phyloP scores from a whole-genome alignment of 2,113 vertebrate genomes.

The Piprites chloris region DNA sequence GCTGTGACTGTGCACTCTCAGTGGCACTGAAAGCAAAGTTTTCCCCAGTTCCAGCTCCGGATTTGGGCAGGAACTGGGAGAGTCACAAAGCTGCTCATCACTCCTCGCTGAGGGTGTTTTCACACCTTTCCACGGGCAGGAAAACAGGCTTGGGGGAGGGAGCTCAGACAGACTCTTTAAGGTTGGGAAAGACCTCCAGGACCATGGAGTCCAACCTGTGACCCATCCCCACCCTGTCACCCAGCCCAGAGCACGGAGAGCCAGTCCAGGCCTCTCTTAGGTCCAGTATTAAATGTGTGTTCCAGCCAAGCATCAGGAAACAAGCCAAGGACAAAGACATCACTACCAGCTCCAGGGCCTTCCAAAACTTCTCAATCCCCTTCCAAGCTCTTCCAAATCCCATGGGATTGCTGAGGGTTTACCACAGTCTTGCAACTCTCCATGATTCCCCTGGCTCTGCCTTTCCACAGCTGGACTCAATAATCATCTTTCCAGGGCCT shows the following conservation, averaged over 20 bases:
- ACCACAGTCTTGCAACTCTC: background rate
- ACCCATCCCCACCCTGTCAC: no score
- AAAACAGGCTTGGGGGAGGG: background rate
- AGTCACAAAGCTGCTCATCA: background rate
- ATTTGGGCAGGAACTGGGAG: background rate
- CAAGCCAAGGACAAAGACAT: background rate
- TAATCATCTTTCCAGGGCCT: background rate
- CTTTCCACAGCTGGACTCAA: background rate
- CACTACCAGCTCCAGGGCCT: background rate
- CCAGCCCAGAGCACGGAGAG: background rate
- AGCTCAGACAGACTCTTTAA: no score
- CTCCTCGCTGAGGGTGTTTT: background rate
- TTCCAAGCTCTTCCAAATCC: background rate
- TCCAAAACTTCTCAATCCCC: background rate
- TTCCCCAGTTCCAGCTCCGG: background rate
- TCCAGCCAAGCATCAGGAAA: background rate
- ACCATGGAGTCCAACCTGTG: no score
- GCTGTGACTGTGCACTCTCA: background rate
- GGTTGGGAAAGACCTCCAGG: no score
- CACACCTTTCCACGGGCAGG: rapidly evolving
- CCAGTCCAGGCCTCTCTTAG: background rate
- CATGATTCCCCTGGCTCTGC: background rate
- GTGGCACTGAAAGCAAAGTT: background rate
- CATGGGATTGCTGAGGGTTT: background rate
- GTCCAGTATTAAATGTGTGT: background rate